Conservation (phyloP, 2,888 invertebrate genomes). For the Tipula unca region DNA sequence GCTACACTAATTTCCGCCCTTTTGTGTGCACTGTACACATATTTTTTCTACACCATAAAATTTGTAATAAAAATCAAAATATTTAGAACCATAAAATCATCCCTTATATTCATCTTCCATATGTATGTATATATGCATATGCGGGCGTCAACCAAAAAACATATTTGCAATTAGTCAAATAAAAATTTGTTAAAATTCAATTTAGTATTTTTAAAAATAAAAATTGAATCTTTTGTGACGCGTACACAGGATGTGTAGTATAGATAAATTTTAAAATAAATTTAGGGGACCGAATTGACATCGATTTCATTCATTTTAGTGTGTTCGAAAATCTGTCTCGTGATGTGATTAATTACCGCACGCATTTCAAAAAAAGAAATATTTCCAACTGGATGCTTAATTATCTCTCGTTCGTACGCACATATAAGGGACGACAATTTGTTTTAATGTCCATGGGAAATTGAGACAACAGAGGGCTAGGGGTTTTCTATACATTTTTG, state of each 20-base stretch:
- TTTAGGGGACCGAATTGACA: background rate
- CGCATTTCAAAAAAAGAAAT: background rate
- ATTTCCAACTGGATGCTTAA: background rate
- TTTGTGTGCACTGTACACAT: background rate
- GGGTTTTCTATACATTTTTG: background rate
- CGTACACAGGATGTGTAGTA: background rate
- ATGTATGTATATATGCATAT: background rate
- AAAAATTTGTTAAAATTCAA: background rate
- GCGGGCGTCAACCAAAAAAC: background rate
- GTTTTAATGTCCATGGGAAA: background rate
- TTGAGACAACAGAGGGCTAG: background rate
- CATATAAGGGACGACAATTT: background rate
- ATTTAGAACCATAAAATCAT: background rate
- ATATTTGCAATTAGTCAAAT: background rate
- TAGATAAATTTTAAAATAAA: background rate
- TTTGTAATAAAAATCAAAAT: background rate
- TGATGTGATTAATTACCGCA: constrained; percentile 14
- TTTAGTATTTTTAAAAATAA: background rate
- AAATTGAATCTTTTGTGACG: background rate
- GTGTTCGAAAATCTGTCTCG: background rate
- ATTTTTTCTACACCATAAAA: background rate
- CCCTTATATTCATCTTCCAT: background rate
- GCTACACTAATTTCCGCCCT: background rate
- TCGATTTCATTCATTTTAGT: constrained; percentile 3
- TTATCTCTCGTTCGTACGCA: background rate